Conservation (phyloP, 2,113 vertebrate genomes). For the Emydura subglobosa region DNA sequence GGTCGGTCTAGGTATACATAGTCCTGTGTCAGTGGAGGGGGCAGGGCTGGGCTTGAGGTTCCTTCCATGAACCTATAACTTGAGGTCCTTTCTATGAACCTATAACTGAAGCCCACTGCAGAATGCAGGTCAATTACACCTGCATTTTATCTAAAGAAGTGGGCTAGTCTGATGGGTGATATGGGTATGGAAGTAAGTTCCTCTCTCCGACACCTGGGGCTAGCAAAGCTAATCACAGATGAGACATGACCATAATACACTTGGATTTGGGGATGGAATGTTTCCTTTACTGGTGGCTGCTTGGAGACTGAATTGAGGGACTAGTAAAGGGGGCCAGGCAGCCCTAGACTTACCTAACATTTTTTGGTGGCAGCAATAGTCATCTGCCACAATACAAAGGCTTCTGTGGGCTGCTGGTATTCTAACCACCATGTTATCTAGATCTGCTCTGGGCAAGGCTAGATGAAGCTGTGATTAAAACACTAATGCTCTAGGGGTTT, state of each 20-base stretch:
- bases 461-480: not conserved
- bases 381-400: not conserved
- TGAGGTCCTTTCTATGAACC: not conserved
- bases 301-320: not conserved
- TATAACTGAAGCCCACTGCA: not conserved
- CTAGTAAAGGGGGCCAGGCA: not conserved
- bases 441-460: not conserved
- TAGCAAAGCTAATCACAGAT: not conserved
- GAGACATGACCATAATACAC: not conserved
- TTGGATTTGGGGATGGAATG: not conserved
- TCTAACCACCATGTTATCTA: not conserved
- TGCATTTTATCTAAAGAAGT: not conserved
- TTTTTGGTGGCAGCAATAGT: not conserved
- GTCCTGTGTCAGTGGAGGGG: not conserved
- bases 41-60: not conserved
- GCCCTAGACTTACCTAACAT: not conserved
- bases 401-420: not conserved
- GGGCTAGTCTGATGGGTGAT: not conserved
- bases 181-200: not conserved
- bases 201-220: not conserved
- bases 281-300: not conserved
- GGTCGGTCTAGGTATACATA: too few relatives aligned
- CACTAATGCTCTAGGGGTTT: too few relatives aligned
- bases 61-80: not conserved
- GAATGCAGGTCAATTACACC: not conserved